Evolutionary conservation across 2,113 vertebrate genomes (phyloP).

Genomic region (Oncorhynchus nerka): DNA sequence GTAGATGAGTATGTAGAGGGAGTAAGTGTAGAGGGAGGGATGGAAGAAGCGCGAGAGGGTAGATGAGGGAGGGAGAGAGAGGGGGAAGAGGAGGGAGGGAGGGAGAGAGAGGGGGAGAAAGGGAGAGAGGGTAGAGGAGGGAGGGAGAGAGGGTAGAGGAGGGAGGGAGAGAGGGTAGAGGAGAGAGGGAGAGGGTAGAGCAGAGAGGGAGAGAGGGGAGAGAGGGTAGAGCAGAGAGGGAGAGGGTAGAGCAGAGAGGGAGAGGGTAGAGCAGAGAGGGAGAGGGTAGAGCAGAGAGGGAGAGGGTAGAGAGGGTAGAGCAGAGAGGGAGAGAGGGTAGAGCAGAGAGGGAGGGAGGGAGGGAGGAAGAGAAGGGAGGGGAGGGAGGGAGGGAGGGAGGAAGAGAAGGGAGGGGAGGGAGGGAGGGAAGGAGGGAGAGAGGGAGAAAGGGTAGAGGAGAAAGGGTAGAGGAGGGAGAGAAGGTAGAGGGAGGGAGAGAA

Average conservation of each 20-base stretch:
- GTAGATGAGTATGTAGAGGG: no score
- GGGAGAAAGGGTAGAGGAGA: rapidly evolving
- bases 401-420: no score
- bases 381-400: neutral
- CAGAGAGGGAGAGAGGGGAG: no score
- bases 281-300: neutral
- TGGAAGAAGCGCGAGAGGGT: no score
- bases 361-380: neutral
- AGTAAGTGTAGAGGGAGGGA: no score
- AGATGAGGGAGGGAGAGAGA: neutral
- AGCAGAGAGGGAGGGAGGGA: neutral
- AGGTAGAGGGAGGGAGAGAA: neutral
- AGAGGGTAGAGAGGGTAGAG: neutral
- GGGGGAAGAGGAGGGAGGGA: neutral
- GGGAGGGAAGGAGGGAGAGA: neutral
- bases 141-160: no score
- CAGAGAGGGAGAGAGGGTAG: neutral
- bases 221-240: neutral
- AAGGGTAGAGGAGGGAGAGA: neutral
- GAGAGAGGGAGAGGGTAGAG: no score
- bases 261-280: neutral
- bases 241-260: neutral
- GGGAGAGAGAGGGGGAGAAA: no score
- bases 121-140: no score
- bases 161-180: no score